Evolutionary conservation across 1,140 invertebrate species (phyloP), one percentile per base, ranked within the genome.

Genomic region (Pogonomyrmex californicus): DNA sequence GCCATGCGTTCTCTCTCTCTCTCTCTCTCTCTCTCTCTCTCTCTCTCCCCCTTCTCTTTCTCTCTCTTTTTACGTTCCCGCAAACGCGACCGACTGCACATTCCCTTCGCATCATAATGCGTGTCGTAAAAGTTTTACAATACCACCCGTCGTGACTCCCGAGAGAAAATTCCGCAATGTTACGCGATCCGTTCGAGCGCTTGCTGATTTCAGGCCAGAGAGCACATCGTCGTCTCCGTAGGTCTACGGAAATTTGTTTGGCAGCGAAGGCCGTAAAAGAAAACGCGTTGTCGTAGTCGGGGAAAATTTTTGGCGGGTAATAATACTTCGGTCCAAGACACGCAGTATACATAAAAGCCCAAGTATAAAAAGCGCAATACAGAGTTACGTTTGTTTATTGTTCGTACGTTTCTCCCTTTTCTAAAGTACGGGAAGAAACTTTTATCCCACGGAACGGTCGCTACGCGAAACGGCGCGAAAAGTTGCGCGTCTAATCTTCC

Each of bases 51-150:
- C 4, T 44, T 23, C 23, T 23, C 23, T 23, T 23, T 23, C 23
- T 23, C 23, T 23, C 23, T 23, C 23, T 54, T 51, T 82, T 58
- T 60, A 49, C 68, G 9, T 75, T 49, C 17, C 79, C 9, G 36
- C 66, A 60, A 79, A 79, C 44, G 33, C 60, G 47, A 58, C 33
- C 79, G 68, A 60, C 54, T 58, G 23, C 0, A 23, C 23, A 23
- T 23, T 33, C 68, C 68, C 41, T 62, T 12, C 68, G 76, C 60
- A 58, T 83, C 68, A 75, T 83, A 75, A 83, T 83, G 44, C 54
- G 70, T 36, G 68, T 60, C 79, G 68, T 83, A 83, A 83, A 83
- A 83, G 79, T 83, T 83, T 83, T 83, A 83, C 79, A 47, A 41
- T 38, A 33, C 33, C 79, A 47, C 54, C 68, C 79, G 68, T 73